Percentiles rank a stretch among this genome's conserved stretches.
Evolutionary conservation across 2,888 invertebrate species (phyloP).

Genomic region (Pachymerium ferrugineum): DNA sequence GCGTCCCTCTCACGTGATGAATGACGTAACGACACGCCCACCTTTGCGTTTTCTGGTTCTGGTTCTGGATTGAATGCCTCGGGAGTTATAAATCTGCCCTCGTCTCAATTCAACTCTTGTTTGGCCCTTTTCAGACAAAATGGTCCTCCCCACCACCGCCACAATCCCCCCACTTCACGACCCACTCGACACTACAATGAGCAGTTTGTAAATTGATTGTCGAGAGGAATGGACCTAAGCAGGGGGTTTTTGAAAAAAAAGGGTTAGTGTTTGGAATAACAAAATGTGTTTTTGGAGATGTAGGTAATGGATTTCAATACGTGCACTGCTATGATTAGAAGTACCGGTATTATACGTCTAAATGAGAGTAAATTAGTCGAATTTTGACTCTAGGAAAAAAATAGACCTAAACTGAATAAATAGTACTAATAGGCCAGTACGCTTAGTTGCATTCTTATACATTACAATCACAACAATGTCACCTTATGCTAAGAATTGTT

Average conservation of each 20-base stretch:
- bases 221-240: not conserved
- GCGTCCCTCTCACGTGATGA: constrained; percentile 27
- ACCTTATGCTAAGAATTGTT: too few relatives aligned
- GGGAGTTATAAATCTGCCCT: constrained; percentile 16
- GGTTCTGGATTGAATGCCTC: constrained; percentile 15
- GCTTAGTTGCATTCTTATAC: too few relatives aligned
- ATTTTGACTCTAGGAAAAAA: too few relatives aligned
- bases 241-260: not conserved
- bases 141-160: not conserved
- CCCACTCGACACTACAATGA: constrained; percentile 19
- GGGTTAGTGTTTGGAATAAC: not conserved
- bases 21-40: constrained; percentile 20
- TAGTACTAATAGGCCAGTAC: too few relatives aligned
- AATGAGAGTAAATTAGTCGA: too few relatives aligned
- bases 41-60: constrained; percentile 22
- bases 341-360: too few relatives aligned
- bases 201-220: constrained; percentile 25
- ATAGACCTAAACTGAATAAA: too few relatives aligned
- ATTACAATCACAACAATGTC: too few relatives aligned
- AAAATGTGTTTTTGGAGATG: too few relatives aligned
- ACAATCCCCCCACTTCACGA: constrained; percentile 1
- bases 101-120: constrained; percentile 27
- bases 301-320: too few relatives aligned
- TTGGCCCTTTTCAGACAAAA: constrained; percentile 27
- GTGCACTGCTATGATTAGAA: too few relatives aligned